These are phyloP conservation scores for Bryconaethiops microstoma DNA, from an alignment of 2,797 vertebrate genomes.

Conservation along the genomic window DNA sequence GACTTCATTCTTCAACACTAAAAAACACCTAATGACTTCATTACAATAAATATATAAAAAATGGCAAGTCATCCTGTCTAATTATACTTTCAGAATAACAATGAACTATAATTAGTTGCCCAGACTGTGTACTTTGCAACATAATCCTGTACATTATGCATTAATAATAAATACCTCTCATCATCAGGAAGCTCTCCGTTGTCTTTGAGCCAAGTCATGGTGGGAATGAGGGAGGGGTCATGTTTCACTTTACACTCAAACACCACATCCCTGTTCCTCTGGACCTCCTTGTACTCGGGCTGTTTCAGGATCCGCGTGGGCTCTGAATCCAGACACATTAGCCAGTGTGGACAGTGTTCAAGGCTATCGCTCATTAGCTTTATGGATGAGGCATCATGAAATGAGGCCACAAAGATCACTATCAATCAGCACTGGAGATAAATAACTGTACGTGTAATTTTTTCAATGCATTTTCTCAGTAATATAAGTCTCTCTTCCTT, in stretches of 20 bases:
- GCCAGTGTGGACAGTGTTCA: background rate
- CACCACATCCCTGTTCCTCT: slow-evolving; percentile 82
- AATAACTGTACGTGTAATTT: background rate
- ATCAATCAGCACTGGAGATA: background rate
- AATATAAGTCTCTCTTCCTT: background rate
- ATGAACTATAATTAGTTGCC: background rate
- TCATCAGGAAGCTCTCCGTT: slow-evolving; percentile 85
- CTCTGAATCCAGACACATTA: slow-evolving; percentile 73
- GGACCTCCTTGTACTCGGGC: slow-evolving; percentile 86
- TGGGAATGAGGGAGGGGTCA: slow-evolving; percentile 84
- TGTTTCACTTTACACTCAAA: slow-evolving; percentile 95
- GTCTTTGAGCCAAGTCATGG: slow-evolving; percentile 89
- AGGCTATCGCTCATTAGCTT: background rate
- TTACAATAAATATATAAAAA: background rate
- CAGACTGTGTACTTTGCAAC: background rate
- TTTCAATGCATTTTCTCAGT: background rate
- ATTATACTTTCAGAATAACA: background rate
- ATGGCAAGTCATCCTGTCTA: background rate
- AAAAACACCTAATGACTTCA: background rate
- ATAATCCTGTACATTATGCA: background rate
- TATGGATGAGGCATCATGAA: background rate
- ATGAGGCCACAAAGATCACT: background rate
- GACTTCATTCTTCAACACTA: background rate
- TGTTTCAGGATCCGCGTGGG: slow-evolving; percentile 92
- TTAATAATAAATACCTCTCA: slow-evolving; percentile 79